A percentile compares a stretch with the other conserved stretches of the same genome.
phyloP scores from a whole-genome alignment of 2,797 vertebrate species.

The Sphenopsis melanotis region DNA sequence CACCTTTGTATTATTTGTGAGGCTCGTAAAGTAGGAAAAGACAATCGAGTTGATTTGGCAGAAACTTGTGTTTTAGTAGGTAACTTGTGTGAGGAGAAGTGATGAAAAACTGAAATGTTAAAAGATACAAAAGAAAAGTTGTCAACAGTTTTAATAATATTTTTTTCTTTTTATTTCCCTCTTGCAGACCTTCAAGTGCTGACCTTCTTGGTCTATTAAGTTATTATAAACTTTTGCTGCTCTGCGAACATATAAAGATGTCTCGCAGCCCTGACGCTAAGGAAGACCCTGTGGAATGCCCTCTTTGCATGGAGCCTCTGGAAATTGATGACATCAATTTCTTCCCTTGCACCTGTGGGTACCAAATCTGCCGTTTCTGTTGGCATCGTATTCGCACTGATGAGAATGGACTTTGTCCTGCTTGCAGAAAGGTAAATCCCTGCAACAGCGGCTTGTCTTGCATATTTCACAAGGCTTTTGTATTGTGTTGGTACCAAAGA shows the following conservation, averaged over 20 bases:
- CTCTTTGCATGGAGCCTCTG: slow-evolving; percentile 98
- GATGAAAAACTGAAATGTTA: neutral
- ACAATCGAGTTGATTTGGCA: neutral
- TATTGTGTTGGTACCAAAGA: slow-evolving; percentile 2
- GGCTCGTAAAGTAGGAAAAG: neutral
- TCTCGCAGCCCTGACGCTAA: slow-evolving; percentile 98
- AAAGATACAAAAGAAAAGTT: neutral
- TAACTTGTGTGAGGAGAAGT: neutral
- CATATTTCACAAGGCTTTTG: neutral
- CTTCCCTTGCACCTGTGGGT: slow-evolving; percentile 99
- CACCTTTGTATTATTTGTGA: neutral
- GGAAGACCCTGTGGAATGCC: slow-evolving; percentile 99
- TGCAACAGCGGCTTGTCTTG: slow-evolving; percentile 5
- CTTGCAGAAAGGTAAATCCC: slow-evolving; percentile 95
- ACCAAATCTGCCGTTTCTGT: slow-evolving; percentile 99
- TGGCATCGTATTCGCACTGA: slow-evolving; percentile 99
- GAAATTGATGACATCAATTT: slow-evolving; percentile 99
- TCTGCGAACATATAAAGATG: slow-evolving; percentile 82
- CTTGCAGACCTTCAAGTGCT: slow-evolving; percentile 71
- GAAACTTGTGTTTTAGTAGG: neutral
- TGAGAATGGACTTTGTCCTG: slow-evolving; percentile 98
- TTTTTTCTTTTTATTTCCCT: neutral
- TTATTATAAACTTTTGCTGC: slow-evolving; percentile 83
- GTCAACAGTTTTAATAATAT: neutral
- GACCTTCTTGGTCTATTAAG: slow-evolving; percentile 74